Conservation (phyloP, 2,797 vertebrate species). For the Acrocephalus scirpaceus region DNA sequence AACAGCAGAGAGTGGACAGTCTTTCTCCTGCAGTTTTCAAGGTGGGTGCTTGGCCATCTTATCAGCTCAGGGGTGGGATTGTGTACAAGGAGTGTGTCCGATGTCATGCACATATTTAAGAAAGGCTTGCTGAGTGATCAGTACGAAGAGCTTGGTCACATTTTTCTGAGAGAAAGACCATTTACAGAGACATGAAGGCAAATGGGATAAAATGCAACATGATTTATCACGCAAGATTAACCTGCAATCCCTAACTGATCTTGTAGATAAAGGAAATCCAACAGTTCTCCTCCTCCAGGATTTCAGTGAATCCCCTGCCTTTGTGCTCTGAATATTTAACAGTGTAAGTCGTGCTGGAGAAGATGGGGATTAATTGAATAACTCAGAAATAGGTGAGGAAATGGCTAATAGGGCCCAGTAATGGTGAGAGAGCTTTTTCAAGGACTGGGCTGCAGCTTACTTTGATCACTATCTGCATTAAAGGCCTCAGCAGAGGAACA, state of each 20-base stretch:
- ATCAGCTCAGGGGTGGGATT: background rate
- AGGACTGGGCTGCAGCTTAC: background rate
- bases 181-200: background rate
- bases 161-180: background rate
- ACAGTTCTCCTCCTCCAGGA: background rate
- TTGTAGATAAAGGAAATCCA: constrained; percentile 42
- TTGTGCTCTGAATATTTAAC: background rate
- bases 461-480: background rate
- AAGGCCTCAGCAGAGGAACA: background rate
- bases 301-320: background rate
- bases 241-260: constrained; percentile 28
- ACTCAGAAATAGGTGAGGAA: background rate
- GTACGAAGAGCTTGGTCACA: background rate
- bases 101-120: background rate
- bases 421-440: background rate
- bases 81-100: fast-evolving
- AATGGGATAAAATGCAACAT: constrained; percentile 24
- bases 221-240: constrained; percentile 39
- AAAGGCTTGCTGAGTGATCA: background rate
- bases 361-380: background rate
- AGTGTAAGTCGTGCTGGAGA: background rate
- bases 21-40: background rate
- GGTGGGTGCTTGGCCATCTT: background rate
- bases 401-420: background rate
- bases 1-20: background rate